phyloP scores from a whole-genome alignment of 64 coral and sea anemone genomes.

The Montipora foliosa region DNA sequence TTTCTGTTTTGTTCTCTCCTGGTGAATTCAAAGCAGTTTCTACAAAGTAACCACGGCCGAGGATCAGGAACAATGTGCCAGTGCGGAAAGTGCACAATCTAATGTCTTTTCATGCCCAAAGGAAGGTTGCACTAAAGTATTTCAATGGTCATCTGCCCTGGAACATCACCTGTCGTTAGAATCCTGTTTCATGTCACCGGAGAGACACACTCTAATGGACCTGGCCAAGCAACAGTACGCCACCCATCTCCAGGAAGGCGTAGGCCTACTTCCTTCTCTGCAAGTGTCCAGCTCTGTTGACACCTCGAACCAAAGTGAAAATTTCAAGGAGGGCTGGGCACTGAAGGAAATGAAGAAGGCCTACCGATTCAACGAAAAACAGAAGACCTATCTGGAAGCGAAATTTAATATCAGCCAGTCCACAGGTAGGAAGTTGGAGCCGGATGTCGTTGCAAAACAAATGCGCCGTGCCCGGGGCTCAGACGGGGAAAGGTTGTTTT shows the following conservation, averaged over 20 bases:
- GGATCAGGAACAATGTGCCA: not conserved
- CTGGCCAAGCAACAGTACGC: conserved; percentile 53
- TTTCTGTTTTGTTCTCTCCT: conserved; percentile 29
- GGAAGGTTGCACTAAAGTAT: conserved; percentile 37
- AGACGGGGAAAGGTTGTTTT: conserved; percentile 54
- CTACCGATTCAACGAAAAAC: conserved; percentile 62
- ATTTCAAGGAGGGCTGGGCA: conserved; percentile 1
- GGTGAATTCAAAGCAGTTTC: conserved; percentile 42
- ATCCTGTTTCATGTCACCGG: not conserved
- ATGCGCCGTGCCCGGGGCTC: conserved; percentile 33
- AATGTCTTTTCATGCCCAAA: conserved; percentile 37
- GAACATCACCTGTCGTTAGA: conserved; percentile 62
- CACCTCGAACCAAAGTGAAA: not conserved
- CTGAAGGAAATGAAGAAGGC: conserved; percentile 53
- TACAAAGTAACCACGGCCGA: not conserved
- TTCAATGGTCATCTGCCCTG: conserved; percentile 30
- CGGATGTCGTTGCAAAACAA: conserved; percentile 66
- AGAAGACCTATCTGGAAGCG: conserved; percentile 24
- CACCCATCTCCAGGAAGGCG: conserved; percentile 35
- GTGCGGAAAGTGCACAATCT: not conserved
- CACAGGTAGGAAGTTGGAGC: conserved; percentile 49
- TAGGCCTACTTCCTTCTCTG: conserved; percentile 40
- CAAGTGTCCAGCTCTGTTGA: not conserved
- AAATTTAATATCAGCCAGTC: conserved; percentile 65
- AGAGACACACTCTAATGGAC: conserved; percentile 33